phyloP scores from a whole-genome alignment of 2,113 vertebrate species.

The Verasper variegatus region DNA sequence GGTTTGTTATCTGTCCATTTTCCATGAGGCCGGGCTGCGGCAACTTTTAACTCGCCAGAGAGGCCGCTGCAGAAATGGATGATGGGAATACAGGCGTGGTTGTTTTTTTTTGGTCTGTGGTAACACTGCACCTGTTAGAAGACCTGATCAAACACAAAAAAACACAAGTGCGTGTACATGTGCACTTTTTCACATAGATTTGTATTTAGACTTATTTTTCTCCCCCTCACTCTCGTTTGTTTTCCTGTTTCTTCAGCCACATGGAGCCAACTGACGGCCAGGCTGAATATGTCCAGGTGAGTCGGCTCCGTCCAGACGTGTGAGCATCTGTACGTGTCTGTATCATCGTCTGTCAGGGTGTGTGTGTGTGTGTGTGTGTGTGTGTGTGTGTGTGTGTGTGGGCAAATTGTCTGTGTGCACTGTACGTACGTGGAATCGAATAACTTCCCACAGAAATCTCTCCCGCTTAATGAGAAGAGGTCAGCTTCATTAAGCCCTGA shows the following conservation, averaged over 20 bases:
- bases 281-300: constrained; percentile 57
- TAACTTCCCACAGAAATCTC: not conserved
- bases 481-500: not conserved
- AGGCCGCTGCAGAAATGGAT: constrained; percentile 21
- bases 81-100: constrained; percentile 52
- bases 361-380: not conserved
- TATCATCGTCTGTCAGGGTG: not conserved
- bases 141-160: constrained; percentile 47
- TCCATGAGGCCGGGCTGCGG: constrained; percentile 16
- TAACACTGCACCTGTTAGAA: constrained; percentile 51
- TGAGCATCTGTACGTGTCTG: not conserved
- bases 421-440: not conserved
- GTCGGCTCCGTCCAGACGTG: constrained; percentile 13
- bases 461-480: no score
- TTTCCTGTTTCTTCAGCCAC: constrained; percentile 46
- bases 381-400: not conserved
- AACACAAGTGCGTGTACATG: not conserved
- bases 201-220: not conserved
- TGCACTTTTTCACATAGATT: not conserved
- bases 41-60: constrained; percentile 14
- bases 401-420: not conserved
- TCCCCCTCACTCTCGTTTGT: not conserved
- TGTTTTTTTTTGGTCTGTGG: constrained; percentile 8
- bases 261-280: constrained; percentile 39
- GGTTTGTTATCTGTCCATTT: constrained; percentile 49